These are phyloP conservation scores for Anoplopoma fimbria DNA, from an alignment of 2,113 vertebrate genomes.

Conservation along the genomic window DNA sequence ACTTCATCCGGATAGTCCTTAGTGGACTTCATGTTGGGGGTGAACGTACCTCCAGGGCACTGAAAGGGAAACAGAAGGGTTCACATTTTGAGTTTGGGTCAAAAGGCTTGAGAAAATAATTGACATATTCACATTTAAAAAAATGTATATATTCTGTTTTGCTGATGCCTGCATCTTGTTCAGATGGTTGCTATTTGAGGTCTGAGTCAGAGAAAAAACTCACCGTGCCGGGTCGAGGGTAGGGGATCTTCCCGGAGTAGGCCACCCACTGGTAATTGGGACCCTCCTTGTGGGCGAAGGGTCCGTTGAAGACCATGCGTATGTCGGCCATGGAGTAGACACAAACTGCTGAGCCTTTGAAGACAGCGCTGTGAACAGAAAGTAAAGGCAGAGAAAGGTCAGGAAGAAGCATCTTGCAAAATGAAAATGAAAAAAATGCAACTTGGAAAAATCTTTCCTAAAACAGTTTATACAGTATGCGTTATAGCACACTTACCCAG, in stretches of 20 bases:
- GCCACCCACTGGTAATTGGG: conserved; percentile 99
- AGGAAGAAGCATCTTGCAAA: neutral
- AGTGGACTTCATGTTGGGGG: conserved; percentile 98
- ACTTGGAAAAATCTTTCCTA: neutral
- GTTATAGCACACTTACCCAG: conserved; percentile 86
- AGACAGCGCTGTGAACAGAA: conserved; percentile 88
- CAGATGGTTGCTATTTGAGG: conserved; percentile 46
- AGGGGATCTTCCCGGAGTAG: conserved; percentile 97
- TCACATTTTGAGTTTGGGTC: neutral
- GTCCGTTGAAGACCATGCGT: conserved; percentile 98
- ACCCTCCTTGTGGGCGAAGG: conserved; percentile 98
- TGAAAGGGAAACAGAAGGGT: conserved; percentile 65
- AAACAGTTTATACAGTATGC: neutral
- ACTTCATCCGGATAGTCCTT: conserved; percentile 99
- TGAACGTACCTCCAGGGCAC: conserved; percentile 98
- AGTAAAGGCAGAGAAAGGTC: neutral
- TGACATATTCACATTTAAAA: neutral
- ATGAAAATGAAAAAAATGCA: neutral
- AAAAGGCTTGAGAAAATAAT: neutral
- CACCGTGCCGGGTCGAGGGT: conserved; percentile 96
- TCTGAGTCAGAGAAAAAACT: conserved; percentile 66
- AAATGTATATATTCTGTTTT: conserved; percentile 1
- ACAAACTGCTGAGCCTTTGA: conserved; percentile 96
- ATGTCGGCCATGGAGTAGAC: conserved; percentile 99
- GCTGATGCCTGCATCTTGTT: conserved; percentile 35